These are phyloP conservation scores for Rhinella marina DNA, from an alignment of 2,797 vertebrate species.

Conservation along the genomic window DNA sequence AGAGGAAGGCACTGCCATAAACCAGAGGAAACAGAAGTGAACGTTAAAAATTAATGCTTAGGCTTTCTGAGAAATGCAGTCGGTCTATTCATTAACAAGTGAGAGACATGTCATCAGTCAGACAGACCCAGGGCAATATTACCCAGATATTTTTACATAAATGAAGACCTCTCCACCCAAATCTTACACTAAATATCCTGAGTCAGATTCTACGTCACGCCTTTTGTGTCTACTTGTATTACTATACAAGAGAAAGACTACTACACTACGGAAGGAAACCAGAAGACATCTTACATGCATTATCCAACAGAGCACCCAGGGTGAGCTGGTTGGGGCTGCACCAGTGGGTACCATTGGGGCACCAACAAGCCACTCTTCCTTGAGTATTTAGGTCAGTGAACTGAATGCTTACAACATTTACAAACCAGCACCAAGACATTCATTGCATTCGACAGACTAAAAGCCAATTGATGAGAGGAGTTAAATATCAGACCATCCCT, in stretches of 20 bases:
- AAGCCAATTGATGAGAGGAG: background rate
- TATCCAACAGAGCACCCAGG: too few species aligned
- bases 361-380: too few species aligned
- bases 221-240: too few species aligned
- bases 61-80: background rate
- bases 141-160: background rate
- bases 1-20: background rate
- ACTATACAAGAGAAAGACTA: too few species aligned
- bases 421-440: too few species aligned
- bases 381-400: too few species aligned
- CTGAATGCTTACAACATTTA: too few species aligned
- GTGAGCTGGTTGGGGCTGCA: too few species aligned
- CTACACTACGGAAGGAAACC: background rate
- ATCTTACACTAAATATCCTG: background rate
- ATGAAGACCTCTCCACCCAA: background rate
- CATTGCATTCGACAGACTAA: background rate
- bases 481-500: too few species aligned
- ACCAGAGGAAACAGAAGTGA: constrained; percentile 12
- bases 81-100: background rate
- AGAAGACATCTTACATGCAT: too few species aligned
- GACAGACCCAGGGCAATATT: background rate
- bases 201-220: too few species aligned
- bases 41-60: background rate
- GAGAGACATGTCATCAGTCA: background rate
- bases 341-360: too few species aligned